Evolutionary conservation across 2,888 invertebrate genomes (phyloP).

Genomic region (Lochmaea crataegi): DNA sequence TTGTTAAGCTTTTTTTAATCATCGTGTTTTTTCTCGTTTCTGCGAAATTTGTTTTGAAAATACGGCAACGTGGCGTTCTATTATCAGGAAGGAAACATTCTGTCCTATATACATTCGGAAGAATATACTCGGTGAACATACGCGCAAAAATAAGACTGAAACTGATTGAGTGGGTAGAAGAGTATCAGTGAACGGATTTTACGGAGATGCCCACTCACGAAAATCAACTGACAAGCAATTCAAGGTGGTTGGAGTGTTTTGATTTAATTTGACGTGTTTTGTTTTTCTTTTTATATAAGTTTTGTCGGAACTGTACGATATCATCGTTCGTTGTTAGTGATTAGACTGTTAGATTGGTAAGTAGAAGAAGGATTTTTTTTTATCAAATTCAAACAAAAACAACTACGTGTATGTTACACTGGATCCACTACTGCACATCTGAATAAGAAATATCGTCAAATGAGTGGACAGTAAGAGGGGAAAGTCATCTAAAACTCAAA

Average conservation of each 20-base stretch:
- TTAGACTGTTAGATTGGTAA: neutral
- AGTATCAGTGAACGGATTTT: constrained; percentile 39
- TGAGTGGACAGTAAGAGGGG: too few species aligned
- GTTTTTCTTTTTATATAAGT: neutral
- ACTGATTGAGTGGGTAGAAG: constrained; percentile 40
- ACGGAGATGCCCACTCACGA: constrained; percentile 34
- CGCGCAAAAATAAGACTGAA: constrained; percentile 43
- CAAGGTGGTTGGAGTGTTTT: constrained; percentile 32
- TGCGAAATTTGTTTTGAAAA: neutral
- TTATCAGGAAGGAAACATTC: constrained; percentile 42
- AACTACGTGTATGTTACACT: neutral
- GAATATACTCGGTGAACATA: constrained; percentile 22
- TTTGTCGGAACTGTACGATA: neutral
- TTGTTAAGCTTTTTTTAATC: too few species aligned
- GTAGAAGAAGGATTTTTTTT: neutral
- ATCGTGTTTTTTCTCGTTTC: neutral
- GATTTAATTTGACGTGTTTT: constrained; percentile 22
- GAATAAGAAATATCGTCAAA: too few species aligned
- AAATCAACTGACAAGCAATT: constrained; percentile 23
- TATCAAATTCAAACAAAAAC: too few species aligned
- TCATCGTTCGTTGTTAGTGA: neutral
- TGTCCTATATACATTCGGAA: constrained; percentile 19
- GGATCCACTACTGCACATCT: neutral
- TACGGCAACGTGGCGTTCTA: constrained; percentile 12
- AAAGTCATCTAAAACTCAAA: too few species aligned